Conservation (phyloP, 2,888 invertebrate genomes). For the Ligdia adustata region DNA sequence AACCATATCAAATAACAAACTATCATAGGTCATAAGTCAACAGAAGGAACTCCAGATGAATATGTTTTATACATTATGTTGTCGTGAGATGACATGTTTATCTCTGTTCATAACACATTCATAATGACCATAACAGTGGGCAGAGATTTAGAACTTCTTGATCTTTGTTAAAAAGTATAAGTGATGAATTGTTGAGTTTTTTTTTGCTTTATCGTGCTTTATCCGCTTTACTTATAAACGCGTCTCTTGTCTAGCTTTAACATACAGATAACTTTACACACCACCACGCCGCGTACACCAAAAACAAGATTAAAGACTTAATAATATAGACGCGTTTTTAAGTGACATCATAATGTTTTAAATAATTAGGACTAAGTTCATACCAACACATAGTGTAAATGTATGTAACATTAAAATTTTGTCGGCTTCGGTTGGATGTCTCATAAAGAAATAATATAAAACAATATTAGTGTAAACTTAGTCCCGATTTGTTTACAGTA, state of each 20-base stretch:
- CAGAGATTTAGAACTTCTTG: conserved; percentile 24
- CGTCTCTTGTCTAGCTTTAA: too few species aligned
- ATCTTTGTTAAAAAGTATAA: not conserved
- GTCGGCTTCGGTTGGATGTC: too few species aligned
- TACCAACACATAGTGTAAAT: not conserved
- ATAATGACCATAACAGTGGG: too few species aligned
- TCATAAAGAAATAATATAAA: not conserved
- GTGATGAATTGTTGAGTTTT: not conserved
- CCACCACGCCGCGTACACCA: too few species aligned
- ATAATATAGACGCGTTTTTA: not conserved
- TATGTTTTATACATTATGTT: conserved; percentile 24
- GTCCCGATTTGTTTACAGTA: not conserved
- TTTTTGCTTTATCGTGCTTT: conserved; percentile 8
- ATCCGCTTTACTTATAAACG: too few species aligned
- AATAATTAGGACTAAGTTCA: conserved; percentile 1
- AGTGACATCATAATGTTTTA: not conserved
- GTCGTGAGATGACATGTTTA: conserved; percentile 31
- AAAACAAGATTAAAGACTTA: too few species aligned
- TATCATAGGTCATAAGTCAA: conserved; percentile 47
- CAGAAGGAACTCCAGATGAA: conserved; percentile 31
- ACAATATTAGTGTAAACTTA: not conserved
- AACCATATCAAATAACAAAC: conserved; percentile 42
- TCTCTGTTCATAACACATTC: conserved; percentile 15
- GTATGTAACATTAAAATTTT: too few species aligned
- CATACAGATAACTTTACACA: too few species aligned